Percentiles rank a stretch among this genome's conserved stretches.
Conservation (phyloP, 2,113 vertebrate genomes). For the Lepus timidus region DNA sequence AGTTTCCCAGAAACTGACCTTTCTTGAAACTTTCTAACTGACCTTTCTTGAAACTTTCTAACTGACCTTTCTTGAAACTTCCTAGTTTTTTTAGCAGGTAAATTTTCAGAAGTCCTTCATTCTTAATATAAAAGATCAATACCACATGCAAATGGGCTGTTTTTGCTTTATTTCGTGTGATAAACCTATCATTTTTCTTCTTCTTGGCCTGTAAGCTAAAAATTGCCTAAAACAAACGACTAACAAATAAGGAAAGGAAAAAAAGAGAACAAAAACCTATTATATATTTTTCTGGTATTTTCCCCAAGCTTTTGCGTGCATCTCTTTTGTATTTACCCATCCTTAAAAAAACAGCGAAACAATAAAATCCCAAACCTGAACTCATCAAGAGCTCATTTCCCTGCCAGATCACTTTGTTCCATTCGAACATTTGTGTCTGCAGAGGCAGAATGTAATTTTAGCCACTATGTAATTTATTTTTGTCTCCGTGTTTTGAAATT, state of each 20-base stretch:
- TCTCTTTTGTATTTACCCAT: background rate
- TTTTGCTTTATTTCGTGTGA: background rate
- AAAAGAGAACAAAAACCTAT: background rate
- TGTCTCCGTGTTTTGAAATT: background rate
- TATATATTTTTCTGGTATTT: background rate
- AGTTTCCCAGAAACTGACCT: too few species aligned
- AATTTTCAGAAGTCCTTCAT: too few species aligned
- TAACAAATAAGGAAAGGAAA: background rate
- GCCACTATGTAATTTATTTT: background rate
- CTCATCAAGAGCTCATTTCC: background rate
- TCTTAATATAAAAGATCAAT: background rate
- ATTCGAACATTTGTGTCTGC: background rate
- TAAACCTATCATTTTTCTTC: background rate
- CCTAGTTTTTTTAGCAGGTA: too few species aligned
- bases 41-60: too few species aligned
- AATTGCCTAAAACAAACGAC: constrained; percentile 5
- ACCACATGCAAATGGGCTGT: background rate
- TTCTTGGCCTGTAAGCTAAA: background rate
- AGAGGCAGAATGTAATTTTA: background rate
- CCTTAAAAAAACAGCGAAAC: background rate
- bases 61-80: too few species aligned
- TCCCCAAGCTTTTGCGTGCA: background rate
- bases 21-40: too few species aligned
- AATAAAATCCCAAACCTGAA: background rate
- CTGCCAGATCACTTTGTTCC: background rate